Conservation (phyloP, 2,888 invertebrate genomes). For the Sarcophaga variegata region DNA sequence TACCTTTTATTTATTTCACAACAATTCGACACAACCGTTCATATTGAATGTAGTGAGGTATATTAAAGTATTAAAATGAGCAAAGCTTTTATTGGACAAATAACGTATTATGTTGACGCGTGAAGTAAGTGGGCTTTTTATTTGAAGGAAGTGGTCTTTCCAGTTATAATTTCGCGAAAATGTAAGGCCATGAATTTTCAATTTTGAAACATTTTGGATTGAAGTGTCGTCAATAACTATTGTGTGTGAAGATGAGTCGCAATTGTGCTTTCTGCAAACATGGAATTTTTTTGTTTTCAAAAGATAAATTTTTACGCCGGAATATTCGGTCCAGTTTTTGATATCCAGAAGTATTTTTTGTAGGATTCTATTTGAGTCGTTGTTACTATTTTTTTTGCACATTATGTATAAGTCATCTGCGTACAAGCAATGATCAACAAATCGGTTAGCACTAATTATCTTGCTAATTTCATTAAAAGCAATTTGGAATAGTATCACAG, state of each 20-base stretch:
- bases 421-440: no score
- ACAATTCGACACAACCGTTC: no score
- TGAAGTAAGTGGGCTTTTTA: neutral
- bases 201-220: neutral
- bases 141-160: neutral
- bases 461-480: no score
- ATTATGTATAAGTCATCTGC: no score
- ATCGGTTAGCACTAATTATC: no score
- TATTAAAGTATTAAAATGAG: slow-evolving; percentile 1
- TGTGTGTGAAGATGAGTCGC: neutral
- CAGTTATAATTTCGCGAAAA: neutral
- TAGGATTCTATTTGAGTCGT: no score
- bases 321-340: no score
- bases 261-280: neutral
- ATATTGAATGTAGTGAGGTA: neutral
- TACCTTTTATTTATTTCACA: no score
- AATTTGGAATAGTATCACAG: no score
- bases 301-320: no score
- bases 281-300: neutral
- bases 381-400: no score
- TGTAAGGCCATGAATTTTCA: neutral
- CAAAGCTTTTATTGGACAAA: slow-evolving; percentile 4
- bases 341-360: no score
- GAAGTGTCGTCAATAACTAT: neutral
- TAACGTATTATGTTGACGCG: slow-evolving; percentile 17